Evolutionary conservation across 2,888 invertebrate species (phyloP).

Genomic region (Parthenolecanium corni): DNA sequence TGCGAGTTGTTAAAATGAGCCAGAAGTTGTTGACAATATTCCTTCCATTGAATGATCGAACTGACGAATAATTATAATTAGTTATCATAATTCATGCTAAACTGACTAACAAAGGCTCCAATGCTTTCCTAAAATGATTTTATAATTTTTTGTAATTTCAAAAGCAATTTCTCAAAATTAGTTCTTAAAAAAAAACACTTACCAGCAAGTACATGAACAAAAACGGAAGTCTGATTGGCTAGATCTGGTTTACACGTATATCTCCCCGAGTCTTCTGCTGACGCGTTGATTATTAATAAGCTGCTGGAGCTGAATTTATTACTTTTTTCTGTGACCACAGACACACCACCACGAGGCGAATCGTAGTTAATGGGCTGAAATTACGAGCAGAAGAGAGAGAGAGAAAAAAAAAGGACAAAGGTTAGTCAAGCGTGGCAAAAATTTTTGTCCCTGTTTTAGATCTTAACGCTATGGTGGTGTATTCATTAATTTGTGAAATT

Average conservation of each 20-base stretch:
- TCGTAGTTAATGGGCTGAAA: conserved; percentile 32
- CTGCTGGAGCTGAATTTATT: conserved; percentile 30
- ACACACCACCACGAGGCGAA: conserved; percentile 30
- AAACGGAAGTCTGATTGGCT: conserved; percentile 31
- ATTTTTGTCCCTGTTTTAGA: conserved; percentile 14
- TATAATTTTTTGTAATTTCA: not conserved
- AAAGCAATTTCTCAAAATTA: not conserved
- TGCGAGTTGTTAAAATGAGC: too few species aligned
- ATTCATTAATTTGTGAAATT: conserved; percentile 3
- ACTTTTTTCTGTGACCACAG: conserved; percentile 31
- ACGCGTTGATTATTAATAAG: conserved; percentile 30
- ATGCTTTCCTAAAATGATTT: too few species aligned
- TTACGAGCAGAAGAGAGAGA: conserved; percentile 19
- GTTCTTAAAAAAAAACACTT: not conserved
- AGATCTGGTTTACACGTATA: conserved; percentile 31
- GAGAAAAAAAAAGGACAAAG: too few species aligned
- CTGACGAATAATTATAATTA: too few species aligned
- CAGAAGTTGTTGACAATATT: too few species aligned
- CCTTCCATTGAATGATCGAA: too few species aligned
- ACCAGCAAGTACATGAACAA: conserved; percentile 30
- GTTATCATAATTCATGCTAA: too few species aligned
- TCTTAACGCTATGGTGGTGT: conserved; percentile 24
- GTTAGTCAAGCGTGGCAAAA: conserved; percentile 5
- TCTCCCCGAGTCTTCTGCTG: conserved; percentile 30
- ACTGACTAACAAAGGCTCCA: too few species aligned